Evolutionary conservation across 1,140 invertebrate genomes (phyloP).

Genomic region (Procambarus clarkii): DNA sequence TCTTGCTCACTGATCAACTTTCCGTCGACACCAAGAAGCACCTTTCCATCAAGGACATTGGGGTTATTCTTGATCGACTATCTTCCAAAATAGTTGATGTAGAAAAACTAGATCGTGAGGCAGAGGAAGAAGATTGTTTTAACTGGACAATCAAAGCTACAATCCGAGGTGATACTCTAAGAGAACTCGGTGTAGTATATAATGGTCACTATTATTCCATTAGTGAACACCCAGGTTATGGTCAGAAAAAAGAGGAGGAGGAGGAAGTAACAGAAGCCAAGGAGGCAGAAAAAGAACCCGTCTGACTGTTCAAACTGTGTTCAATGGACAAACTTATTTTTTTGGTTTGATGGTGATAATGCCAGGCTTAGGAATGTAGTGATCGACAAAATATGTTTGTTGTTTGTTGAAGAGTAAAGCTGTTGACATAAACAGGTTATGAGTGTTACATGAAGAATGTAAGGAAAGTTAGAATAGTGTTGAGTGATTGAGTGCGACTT

Average conservation of each 20-base stretch:
- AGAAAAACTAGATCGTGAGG: slow-evolving; percentile 91
- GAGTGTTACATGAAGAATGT: slow-evolving; percentile 38
- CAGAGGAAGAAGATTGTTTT: slow-evolving; percentile 92
- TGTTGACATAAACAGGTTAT: slow-evolving; percentile 50
- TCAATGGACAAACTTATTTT: slow-evolving; percentile 60
- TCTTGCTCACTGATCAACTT: slow-evolving; percentile 92
- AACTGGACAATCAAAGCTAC: slow-evolving; percentile 96
- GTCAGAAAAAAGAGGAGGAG: slow-evolving; percentile 67
- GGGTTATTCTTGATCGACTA: slow-evolving; percentile 92
- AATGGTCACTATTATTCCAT: slow-evolving; percentile 97
- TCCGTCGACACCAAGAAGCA: slow-evolving; percentile 91
- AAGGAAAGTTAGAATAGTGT: slow-evolving; percentile 55
- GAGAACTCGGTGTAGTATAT: slow-evolving; percentile 94
- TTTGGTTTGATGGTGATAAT: slow-evolving; percentile 58
- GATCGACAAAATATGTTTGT: slow-evolving; percentile 49
- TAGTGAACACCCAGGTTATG: slow-evolving; percentile 92
- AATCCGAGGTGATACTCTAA: slow-evolving; percentile 90
- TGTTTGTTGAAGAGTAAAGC: slow-evolving; percentile 53
- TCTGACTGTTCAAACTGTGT: slow-evolving; percentile 66
- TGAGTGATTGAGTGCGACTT: slow-evolving; percentile 57
- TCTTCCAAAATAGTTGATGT: slow-evolving; percentile 95
- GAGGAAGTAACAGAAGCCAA: slow-evolving; percentile 67
- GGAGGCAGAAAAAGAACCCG: slow-evolving; percentile 70
- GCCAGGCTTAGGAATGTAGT: slow-evolving; percentile 41
- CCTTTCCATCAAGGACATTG: slow-evolving; percentile 95